Base-by-base conservation (phyloP, 2,888 invertebrate species). In the Agrotis clavis region DNA sequence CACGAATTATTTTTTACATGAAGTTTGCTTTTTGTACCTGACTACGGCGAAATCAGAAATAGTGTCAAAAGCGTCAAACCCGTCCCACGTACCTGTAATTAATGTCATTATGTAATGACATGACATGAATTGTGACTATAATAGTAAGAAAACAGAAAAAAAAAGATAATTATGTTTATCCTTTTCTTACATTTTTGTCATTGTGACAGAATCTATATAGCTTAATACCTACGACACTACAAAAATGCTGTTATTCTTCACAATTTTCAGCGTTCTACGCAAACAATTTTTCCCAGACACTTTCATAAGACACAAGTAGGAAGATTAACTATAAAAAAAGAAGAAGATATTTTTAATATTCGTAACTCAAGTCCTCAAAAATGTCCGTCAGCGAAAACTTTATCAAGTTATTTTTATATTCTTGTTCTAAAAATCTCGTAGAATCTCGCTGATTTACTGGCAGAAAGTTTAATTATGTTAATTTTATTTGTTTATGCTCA, bases 391-490 rank as follows among this genome's bases (percentile, higher is more conserved):
- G 62, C 69, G 66, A 47, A 66, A 70, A 65, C 25, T 25, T 61
- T 21, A 64, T 30, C 21, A 60, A 72, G 59, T 63, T 69, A 69
- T 64, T 72, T 75, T 63, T 63, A 45, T 65, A 73, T 74, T 69
- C 11, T 57, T 61, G 54, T 67, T 74, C 62, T 67, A 35, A 60
- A 76, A 83, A 74, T 71, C 59, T 71, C 45, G 64, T 71, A 65
- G 70, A 81, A 74, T 74, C 67, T 64, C 11, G 68, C 82, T 82
- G 78, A 85, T 84, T 86, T 84, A 79, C 81, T 67, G 64, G 56
- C 65, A 77, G 60, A 84, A 82, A 85, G 85, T 86, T 87, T 86
- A 87, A 87, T 87, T 87, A 87, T 86, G 86, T 73, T 79, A 87
- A 87, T 87, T 85, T 82, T 81, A 86, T 87, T 88, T 85, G 84